Evolutionary conservation across 2,113 vertebrate species (phyloP).

Genomic region (Urocitellus parryii): DNA sequence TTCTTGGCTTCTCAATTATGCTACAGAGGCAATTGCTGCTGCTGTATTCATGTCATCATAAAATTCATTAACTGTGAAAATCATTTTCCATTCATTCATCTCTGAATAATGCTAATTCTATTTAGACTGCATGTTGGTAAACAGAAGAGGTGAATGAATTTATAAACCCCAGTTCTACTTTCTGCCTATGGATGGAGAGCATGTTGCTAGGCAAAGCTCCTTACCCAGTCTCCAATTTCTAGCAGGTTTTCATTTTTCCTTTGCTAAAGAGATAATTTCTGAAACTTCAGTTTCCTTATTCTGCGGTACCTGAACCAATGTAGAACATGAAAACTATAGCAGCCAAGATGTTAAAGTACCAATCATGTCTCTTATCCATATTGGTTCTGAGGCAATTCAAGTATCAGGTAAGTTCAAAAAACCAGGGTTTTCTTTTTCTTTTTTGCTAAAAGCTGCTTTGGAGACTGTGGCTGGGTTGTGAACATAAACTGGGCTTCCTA

Average conservation of each 20-base stretch:
- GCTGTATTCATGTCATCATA: neutral
- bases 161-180: neutral
- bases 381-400: neutral
- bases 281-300: neutral
- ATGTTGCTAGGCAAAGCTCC: conserved; percentile 25
- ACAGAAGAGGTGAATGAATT: conserved; percentile 31
- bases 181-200: neutral
- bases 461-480: neutral
- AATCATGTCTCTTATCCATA: neutral
- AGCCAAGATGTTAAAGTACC: neutral
- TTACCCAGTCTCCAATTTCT: neutral
- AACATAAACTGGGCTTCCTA: neutral
- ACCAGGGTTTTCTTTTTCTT: neutral
- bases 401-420: neutral
- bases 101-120: conserved; percentile 52
- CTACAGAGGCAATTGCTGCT: neutral
- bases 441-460: neutral
- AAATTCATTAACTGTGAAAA: conserved; percentile 20
- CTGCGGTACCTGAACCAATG: neutral
- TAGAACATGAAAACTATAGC: neutral
- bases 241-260: neutral
- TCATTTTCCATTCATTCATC: conserved; percentile 57
- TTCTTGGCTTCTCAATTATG: neutral
- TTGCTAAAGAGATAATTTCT: conserved; percentile 16
- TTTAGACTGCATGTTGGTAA: conserved; percentile 50